phyloP scores from a whole-genome alignment of 1,140 invertebrate species.

The Zaprionus vittiger region DNA sequence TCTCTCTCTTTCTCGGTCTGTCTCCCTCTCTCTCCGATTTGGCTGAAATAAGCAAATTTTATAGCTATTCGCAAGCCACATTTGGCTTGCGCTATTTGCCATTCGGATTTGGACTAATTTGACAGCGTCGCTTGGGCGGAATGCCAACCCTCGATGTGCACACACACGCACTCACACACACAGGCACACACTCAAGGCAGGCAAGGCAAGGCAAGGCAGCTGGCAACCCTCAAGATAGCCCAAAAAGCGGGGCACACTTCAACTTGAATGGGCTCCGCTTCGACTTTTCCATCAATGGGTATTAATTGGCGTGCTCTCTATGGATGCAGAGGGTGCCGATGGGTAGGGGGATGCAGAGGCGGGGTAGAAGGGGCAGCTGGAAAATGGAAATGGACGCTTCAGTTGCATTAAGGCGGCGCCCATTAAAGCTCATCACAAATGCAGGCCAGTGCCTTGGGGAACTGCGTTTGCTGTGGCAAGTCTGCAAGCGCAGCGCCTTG shows the following conservation, averaged over 20 bases:
- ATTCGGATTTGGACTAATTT: constrained; percentile 65
- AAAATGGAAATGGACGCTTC: constrained; percentile 26
- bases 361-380: not conserved
- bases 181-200: not conserved
- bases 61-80: constrained; percentile 58
- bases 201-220: constrained; percentile 14
- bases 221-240: constrained; percentile 53
- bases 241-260: constrained; percentile 60
- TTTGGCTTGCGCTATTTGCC: constrained; percentile 35
- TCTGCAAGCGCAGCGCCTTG: constrained; percentile 5
- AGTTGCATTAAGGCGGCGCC: constrained; percentile 78
- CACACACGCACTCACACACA: constrained; percentile 7
- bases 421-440: constrained; percentile 81
- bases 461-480: no score
- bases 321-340: no score
- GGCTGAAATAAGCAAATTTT: constrained; percentile 66
- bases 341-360: not conserved
- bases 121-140: constrained; percentile 44
- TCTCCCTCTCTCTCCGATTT: not conserved
- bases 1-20: not conserved
- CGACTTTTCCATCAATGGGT: constrained; percentile 78
- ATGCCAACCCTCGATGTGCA: constrained; percentile 47
- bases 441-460: constrained; percentile 54
- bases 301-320: constrained; percentile 71
- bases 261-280: constrained; percentile 42